Percentiles rank a stretch among this genome's conserved stretches.
Evolutionary conservation across 1,140 invertebrate species (phyloP).

Genomic region (Globodera rostochiensis): DNA sequence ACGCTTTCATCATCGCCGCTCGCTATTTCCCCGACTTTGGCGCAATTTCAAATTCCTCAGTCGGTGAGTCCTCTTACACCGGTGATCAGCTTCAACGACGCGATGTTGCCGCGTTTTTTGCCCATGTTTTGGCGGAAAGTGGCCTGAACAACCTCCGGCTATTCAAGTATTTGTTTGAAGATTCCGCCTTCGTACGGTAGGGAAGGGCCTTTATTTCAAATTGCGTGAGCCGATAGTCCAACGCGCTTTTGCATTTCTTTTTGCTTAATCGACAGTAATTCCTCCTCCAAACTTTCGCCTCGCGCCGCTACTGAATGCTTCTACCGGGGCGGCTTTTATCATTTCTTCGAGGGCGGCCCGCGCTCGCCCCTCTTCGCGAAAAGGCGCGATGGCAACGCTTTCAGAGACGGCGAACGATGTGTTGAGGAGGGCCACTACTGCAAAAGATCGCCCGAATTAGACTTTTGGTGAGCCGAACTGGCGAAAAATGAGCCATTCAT

Average conservation of each 20-base stretch:
- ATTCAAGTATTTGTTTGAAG: conserved; percentile 10
- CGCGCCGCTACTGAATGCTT: conserved; percentile 55
- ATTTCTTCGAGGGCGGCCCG: conserved; percentile 65
- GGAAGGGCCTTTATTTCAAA: background rate
- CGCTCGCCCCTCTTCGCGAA: conserved; percentile 51
- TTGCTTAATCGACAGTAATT: background rate
- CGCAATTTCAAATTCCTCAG: background rate
- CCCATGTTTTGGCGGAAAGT: conserved; percentile 56
- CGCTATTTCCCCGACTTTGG: conserved; percentile 63
- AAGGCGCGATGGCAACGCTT: conserved; percentile 42
- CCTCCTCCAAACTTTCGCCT: conserved; percentile 14
- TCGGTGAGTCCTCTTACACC: conserved; percentile 13
- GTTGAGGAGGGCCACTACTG: conserved; percentile 38
- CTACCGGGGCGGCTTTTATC: conserved; percentile 62
- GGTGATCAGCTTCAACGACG: conserved; percentile 25
- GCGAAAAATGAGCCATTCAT: background rate
- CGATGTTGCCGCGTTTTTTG: conserved; percentile 52
- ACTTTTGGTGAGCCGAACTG: conserved; percentile 21
- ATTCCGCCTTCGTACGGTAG: background rate
- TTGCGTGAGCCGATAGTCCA: conserved; percentile 1
- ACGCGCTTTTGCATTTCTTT: background rate
- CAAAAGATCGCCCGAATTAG: conserved; percentile 33
- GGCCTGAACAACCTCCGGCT: conserved; percentile 49
- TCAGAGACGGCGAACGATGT: conserved; percentile 53
- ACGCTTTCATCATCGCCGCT: conserved; percentile 62